These are phyloP conservation scores for Chondrosia reniformis DNA, from an alignment of 37 sponge, comb jelly and placozoan genomes.

Conservation along the genomic window DNA sequence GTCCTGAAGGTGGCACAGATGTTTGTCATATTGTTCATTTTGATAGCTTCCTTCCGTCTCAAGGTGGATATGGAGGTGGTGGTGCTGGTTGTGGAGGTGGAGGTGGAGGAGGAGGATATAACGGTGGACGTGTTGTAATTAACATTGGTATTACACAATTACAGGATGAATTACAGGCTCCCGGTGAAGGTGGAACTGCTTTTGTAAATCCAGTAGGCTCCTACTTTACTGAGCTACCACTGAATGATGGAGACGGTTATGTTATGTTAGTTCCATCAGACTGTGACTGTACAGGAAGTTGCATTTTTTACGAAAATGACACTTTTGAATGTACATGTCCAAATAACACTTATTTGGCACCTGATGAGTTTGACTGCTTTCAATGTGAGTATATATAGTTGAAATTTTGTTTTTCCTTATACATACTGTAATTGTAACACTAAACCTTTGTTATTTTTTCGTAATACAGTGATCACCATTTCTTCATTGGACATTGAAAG, in stretches of 20 bases:
- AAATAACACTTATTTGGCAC: background rate
- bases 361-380: constrained; percentile 36
- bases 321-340: constrained; percentile 49
- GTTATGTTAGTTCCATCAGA: constrained; percentile 36
- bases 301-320: constrained; percentile 25
- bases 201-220: background rate
- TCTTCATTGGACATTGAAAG: too few species aligned
- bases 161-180: too few species aligned
- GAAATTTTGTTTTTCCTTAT: too few species aligned
- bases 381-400: too few species aligned
- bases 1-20: constrained; percentile 4
- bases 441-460: too few species aligned
- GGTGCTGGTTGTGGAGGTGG: constrained; percentile 40
- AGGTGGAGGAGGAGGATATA: constrained; percentile 41
- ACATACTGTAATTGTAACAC: too few species aligned
- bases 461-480: too few species aligned
- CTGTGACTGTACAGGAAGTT: constrained; percentile 45
- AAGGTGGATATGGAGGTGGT: constrained; percentile 42
- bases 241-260: constrained; percentile 45
- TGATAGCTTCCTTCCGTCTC: too few species aligned
- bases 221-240: too few species aligned
- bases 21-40: too few species aligned
- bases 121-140: constrained; percentile 13
- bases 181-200: constrained; percentile 29
- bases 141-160: too few species aligned